phyloP scores from a whole-genome alignment of 2,797 vertebrate genomes.

The Molossus alvarezi region DNA sequence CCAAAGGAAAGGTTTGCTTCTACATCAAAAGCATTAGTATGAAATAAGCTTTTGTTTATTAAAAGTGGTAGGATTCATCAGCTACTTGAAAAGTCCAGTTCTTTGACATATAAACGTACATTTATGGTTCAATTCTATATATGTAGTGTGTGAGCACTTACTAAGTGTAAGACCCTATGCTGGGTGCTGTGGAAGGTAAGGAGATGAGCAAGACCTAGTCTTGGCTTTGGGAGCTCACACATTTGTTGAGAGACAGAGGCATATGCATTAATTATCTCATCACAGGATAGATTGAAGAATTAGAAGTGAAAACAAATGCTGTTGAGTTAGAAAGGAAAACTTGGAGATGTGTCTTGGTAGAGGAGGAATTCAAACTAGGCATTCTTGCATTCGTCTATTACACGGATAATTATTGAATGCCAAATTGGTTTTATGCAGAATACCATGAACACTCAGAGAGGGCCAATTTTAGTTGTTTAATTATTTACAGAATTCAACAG shows the following conservation, averaged over 20 bases:
- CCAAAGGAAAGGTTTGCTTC: slow-evolving; percentile 31
- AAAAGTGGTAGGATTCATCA: slow-evolving; percentile 43
- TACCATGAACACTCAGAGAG: background rate
- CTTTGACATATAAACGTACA: background rate
- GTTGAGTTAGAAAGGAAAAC: slow-evolving; percentile 17
- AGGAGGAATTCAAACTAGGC: slow-evolving; percentile 10
- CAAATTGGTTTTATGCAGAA: background rate
- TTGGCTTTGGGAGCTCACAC: background rate
- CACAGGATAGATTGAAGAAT: background rate
- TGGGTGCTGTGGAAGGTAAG: background rate
- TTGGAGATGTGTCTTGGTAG: background rate
- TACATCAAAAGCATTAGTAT: background rate
- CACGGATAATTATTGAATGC: background rate
- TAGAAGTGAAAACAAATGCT: slow-evolving; percentile 5
- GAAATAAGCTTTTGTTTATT: slow-evolving; percentile 30
- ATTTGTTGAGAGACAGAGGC: background rate
- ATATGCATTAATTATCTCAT: background rate
- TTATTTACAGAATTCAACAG: slow-evolving; percentile 64
- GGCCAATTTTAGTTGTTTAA: slow-evolving; percentile 49
- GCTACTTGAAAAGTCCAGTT: slow-evolving; percentile 24
- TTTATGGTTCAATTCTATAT: background rate
- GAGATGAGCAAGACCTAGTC: background rate
- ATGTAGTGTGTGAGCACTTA: background rate
- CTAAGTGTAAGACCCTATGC: background rate
- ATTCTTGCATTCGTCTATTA: background rate